These are phyloP conservation scores for Drosophila robusta DNA, from an alignment of 2,888 invertebrate species.

Conservation along the genomic window DNA sequence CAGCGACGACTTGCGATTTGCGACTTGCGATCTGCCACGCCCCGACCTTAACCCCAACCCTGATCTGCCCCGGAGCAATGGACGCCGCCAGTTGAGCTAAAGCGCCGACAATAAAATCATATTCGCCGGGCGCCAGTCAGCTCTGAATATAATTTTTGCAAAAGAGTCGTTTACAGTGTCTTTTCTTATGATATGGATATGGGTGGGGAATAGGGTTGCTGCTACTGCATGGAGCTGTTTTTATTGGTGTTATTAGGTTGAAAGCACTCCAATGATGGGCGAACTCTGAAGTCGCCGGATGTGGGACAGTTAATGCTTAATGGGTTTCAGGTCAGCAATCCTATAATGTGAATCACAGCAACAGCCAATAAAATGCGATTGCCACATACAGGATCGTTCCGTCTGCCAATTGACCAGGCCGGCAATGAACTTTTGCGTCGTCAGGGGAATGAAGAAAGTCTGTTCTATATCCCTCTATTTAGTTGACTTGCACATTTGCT, in stretches of 20 bases:
- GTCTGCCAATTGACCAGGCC: background rate
- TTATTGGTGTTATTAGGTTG: conserved; percentile 80
- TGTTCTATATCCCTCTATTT: background rate
- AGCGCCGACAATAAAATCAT: conserved; percentile 77
- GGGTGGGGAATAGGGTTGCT: conserved; percentile 2
- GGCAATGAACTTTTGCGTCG: background rate
- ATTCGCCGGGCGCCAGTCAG: conserved; percentile 85
- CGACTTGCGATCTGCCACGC: conserved; percentile 29
- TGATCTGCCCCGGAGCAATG: conserved; percentile 41
- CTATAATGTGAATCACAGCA: conserved; percentile 69
- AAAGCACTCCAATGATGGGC: conserved; percentile 72
- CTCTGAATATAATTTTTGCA: conserved; percentile 74
- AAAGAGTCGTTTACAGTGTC: conserved; percentile 70
- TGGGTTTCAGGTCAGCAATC: conserved; percentile 77
- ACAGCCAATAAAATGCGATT: conserved; percentile 58
- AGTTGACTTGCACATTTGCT: background rate
- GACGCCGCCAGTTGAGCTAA: conserved; percentile 47
- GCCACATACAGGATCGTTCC: conserved; percentile 9
- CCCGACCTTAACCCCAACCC: conserved; percentile 24
- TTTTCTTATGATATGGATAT: conserved; percentile 22
- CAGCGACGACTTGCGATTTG: conserved; percentile 26
- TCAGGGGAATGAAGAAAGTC: background rate
- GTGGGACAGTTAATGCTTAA: conserved; percentile 67
- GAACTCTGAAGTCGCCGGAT: conserved; percentile 50
- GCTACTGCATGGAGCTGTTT: conserved; percentile 52